phyloP scores from a whole-genome alignment of 2,113 vertebrate genomes.

The Xiphophorus hellerii region DNA sequence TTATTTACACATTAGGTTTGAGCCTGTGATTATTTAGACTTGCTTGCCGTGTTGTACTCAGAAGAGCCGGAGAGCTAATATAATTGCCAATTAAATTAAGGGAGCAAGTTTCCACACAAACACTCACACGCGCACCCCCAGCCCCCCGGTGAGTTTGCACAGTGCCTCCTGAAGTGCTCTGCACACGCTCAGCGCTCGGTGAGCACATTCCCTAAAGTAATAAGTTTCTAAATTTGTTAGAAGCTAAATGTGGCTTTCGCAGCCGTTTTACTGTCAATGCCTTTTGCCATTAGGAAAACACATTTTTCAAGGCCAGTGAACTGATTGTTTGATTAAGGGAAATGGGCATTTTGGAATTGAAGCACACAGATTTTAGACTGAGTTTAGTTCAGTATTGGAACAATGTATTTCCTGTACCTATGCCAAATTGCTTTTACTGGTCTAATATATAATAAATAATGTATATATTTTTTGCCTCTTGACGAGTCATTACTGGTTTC shows the following conservation, averaged over 20 bases:
- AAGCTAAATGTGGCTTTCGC: slow-evolving; percentile 26
- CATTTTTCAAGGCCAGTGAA: background rate
- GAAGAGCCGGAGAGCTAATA: slow-evolving; percentile 64
- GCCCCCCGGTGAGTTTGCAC: slow-evolving; percentile 59
- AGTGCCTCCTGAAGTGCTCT: slow-evolving; percentile 58
- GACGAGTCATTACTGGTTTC: background rate
- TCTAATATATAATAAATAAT: background rate
- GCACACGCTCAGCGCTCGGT: slow-evolving; percentile 35
- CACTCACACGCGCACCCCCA: slow-evolving; percentile 13
- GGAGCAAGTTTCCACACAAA: slow-evolving; percentile 55
- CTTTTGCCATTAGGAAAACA: background rate
- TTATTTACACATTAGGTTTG: slow-evolving; percentile 72
- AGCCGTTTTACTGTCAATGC: slow-evolving; percentile 8
- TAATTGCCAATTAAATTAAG: slow-evolving; percentile 80
- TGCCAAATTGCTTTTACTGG: background rate
- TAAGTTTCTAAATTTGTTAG: slow-evolving; percentile 32
- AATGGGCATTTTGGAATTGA: too few relatives aligned
- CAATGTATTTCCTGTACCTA: background rate
- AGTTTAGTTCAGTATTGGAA: background rate
- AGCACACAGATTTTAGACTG: too few relatives aligned
- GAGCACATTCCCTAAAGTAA: slow-evolving; percentile 36
- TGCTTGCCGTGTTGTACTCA: slow-evolving; percentile 59
- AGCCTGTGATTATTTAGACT: slow-evolving; percentile 75
- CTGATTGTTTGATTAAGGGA: background rate
- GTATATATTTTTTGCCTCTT: background rate